Conservation (phyloP, 2,888 invertebrate genomes). For the Plagodis pulveraria region DNA sequence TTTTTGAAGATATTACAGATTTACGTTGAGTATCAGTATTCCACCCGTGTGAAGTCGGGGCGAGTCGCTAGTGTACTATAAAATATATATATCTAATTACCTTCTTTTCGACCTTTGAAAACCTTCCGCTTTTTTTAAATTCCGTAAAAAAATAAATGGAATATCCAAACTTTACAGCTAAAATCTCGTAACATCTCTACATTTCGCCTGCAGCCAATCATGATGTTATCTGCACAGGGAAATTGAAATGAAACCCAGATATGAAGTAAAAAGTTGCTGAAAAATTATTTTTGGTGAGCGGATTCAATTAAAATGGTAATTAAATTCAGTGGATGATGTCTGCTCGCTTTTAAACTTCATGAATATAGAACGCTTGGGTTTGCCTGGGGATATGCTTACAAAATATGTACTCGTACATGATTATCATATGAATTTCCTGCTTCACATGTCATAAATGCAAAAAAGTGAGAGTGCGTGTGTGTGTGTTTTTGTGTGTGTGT, state of each 20-base stretch:
- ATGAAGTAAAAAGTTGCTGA: conserved; percentile 23
- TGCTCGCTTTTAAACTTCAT: conserved; percentile 41
- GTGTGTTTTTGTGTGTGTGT: too few species aligned
- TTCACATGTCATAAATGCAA: too few species aligned
- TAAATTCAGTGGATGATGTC: conserved; percentile 46
- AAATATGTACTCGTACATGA: too few species aligned
- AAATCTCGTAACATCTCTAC: background rate
- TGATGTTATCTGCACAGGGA: conserved; percentile 12
- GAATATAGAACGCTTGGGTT: conserved; percentile 34
- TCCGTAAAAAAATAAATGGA: background rate
- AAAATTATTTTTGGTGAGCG: conserved; percentile 45
- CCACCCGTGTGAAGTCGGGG: too few species aligned
- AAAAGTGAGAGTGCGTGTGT: too few species aligned
- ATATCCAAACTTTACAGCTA: background rate
- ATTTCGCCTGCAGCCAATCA: conserved; percentile 18
- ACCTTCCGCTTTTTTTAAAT: too few species aligned
- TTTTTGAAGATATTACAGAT: too few species aligned
- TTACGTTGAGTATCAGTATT: too few species aligned
- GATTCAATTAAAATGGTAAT: conserved; percentile 69
- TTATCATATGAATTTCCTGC: too few species aligned
- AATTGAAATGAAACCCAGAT: conserved; percentile 24
- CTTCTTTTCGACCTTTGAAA: background rate
- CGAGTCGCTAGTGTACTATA: background rate
- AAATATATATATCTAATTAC: background rate
- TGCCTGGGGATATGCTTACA: background rate